These are phyloP conservation scores for Dermolepida albohirtum DNA, from an alignment of 2,888 invertebrate species.

Conservation along the genomic window DNA sequence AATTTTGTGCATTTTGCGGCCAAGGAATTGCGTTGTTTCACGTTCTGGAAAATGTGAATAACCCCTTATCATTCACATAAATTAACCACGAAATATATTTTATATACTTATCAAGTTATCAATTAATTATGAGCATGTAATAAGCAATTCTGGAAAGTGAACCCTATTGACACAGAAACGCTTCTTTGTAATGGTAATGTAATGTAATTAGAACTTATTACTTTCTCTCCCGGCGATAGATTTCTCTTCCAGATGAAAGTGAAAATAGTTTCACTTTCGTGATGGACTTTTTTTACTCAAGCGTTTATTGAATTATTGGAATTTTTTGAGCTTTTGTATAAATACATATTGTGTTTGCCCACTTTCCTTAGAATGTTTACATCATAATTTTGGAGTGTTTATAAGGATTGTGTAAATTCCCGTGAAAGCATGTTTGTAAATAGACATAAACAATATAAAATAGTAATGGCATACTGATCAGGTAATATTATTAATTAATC, in stretches of 20 bases:
- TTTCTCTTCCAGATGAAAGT: constrained; percentile 32
- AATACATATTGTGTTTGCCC: not conserved
- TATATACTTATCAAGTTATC: not conserved
- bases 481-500: no score
- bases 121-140: not conserved
- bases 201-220: constrained; percentile 28
- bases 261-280: constrained; percentile 34
- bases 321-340: no score
- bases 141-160: not conserved
- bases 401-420: no score
- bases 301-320: no score
- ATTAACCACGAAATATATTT: not conserved
- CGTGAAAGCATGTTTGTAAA: no score
- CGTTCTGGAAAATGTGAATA: constrained; percentile 11
- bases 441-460: no score
- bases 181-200: constrained; percentile 12
- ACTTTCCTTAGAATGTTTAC: no score
- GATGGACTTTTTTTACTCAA: not conserved
- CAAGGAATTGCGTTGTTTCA: constrained; percentile 1
- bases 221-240: constrained; percentile 23
- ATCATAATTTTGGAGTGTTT: no score
- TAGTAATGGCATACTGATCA: no score
- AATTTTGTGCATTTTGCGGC: constrained; percentile 13
- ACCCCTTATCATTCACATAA: constrained; percentile 14
- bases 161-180: not conserved